Evolutionary conservation across 1,140 invertebrate genomes (phyloP).

Genomic region (Sycophaga agraensis): DNA sequence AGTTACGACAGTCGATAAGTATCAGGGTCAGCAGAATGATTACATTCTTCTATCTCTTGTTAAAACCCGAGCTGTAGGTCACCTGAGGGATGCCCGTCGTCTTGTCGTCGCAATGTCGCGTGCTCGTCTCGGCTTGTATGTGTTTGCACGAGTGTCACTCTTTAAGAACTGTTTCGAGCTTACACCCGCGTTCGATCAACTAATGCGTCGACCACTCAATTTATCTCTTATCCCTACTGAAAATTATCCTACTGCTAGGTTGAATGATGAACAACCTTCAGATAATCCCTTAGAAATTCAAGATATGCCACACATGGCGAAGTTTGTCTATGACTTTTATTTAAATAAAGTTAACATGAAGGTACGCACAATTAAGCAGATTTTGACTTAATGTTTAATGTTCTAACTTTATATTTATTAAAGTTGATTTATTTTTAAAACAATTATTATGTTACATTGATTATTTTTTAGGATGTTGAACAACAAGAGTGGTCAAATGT

Average conservation of each 20-base stretch:
- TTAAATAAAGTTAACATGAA: conserved; percentile 74
- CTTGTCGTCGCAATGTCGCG: conserved; percentile 97
- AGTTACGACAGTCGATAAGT: conserved; percentile 98
- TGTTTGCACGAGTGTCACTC: conserved; percentile 89
- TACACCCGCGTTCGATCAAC: conserved; percentile 89
- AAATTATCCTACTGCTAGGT: conserved; percentile 71
- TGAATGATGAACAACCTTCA: conserved; percentile 44
- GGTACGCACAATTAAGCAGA: conserved; percentile 36
- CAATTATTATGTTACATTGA: not conserved
- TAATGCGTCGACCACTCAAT: conserved; percentile 72
- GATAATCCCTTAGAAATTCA: conserved; percentile 62
- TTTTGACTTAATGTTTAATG: too few species aligned
- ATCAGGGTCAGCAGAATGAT: conserved; percentile 99
- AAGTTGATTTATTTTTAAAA: not conserved
- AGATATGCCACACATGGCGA: conserved; percentile 91
- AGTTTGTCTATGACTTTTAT: conserved; percentile 90
- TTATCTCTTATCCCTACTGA: conserved; percentile 79
- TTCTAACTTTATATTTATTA: not conserved
- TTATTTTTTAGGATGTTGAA: conserved; percentile 47
- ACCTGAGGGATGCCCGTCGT: conserved; percentile 93
- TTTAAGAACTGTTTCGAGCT: conserved; percentile 98
- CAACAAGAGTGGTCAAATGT: conserved; percentile 57
- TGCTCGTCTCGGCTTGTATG: conserved; percentile 94
- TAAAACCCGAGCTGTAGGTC: conserved; percentile 93
- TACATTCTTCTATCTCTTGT: conserved; percentile 96